Percentiles rank a stretch among this genome's conserved stretches.
phyloP scores from a whole-genome alignment of 2,888 invertebrate genomes.

The Thereva unica region DNA sequence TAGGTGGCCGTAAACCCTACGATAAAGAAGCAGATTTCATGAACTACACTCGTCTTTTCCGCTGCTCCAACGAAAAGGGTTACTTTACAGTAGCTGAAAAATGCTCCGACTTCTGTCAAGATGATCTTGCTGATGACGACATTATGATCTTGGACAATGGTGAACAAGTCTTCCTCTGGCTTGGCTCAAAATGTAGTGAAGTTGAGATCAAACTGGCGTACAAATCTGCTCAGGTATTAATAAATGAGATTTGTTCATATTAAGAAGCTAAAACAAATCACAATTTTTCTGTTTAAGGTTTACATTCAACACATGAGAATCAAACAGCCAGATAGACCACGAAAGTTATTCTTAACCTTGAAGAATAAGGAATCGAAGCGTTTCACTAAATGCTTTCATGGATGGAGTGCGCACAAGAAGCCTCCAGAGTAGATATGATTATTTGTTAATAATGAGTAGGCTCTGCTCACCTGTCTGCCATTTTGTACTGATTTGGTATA shows the following conservation, averaged over 20 bases:
- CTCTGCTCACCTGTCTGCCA: too few relatives aligned
- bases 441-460: too few relatives aligned
- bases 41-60: constrained; percentile 89
- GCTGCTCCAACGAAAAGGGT: constrained; percentile 99
- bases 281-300: constrained; percentile 68
- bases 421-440: constrained; percentile 46
- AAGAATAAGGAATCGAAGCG: constrained; percentile 95
- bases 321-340: constrained; percentile 86
- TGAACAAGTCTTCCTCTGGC: constrained; percentile 96
- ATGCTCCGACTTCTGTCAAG: constrained; percentile 73
- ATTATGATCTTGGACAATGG: constrained; percentile 99
- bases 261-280: constrained; percentile 39
- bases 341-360: constrained; percentile 91
- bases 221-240: constrained; percentile 90
- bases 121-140: constrained; percentile 98
- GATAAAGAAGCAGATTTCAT: constrained; percentile 89
- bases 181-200: constrained; percentile 95
- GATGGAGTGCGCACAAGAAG: constrained; percentile 88
- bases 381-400: constrained; percentile 98
- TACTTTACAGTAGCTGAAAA: constrained; percentile 99
- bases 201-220: constrained; percentile 98
- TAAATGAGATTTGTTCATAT: background rate
- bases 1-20: constrained; percentile 88
- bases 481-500: too few relatives aligned
- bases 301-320: constrained; percentile 97